A percentile compares a stretch with the other conserved stretches of the same genome.
Evolutionary conservation across 2,888 invertebrate genomes (phyloP).

Genomic region (Carpatolechia fugitivella): DNA sequence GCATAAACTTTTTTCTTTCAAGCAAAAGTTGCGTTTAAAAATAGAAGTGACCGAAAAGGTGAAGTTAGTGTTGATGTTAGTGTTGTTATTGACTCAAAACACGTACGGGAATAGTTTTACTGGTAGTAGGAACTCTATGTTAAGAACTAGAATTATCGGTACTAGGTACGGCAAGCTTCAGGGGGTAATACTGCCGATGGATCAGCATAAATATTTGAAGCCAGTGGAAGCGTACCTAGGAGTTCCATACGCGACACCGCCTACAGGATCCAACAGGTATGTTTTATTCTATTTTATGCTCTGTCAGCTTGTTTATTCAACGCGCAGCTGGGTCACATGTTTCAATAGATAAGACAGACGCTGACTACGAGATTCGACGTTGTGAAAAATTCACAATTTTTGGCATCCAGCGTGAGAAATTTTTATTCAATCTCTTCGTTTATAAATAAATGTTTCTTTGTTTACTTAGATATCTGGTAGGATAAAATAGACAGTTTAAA

Average conservation of each 20-base stretch:
- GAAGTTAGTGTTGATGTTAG: conserved; percentile 53
- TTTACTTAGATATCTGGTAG: not conserved
- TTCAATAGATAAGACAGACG: conserved; percentile 13
- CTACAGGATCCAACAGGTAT: conserved; percentile 88
- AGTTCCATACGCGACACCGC: conserved; percentile 93
- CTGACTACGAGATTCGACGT: conserved; percentile 10
- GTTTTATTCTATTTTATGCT: conserved; percentile 21
- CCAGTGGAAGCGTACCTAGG: conserved; percentile 90
- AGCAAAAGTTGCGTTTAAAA: conserved; percentile 34
- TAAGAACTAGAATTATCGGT: conserved; percentile 88
- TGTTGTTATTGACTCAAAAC: conserved; percentile 53
- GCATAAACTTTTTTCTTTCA: conserved; percentile 26
- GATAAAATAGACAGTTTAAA: no score
- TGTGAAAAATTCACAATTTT: conserved; percentile 9
- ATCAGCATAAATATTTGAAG: conserved; percentile 86
- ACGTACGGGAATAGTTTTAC: conserved; percentile 62
- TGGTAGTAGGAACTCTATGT: conserved; percentile 81
- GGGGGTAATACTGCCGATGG: conserved; percentile 89
- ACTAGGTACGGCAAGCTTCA: conserved; percentile 92
- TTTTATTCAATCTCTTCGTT: not conserved
- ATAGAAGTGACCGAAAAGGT: conserved; percentile 43
- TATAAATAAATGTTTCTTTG: no score
- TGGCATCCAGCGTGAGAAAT: conserved; percentile 1
- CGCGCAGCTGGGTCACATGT: conserved; percentile 13
- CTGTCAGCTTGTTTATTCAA: conserved; percentile 24